Percentiles rank a stretch among this genome's conserved stretches.
Conservation (phyloP, 2,888 invertebrate species). For the Cephus pulcher region DNA sequence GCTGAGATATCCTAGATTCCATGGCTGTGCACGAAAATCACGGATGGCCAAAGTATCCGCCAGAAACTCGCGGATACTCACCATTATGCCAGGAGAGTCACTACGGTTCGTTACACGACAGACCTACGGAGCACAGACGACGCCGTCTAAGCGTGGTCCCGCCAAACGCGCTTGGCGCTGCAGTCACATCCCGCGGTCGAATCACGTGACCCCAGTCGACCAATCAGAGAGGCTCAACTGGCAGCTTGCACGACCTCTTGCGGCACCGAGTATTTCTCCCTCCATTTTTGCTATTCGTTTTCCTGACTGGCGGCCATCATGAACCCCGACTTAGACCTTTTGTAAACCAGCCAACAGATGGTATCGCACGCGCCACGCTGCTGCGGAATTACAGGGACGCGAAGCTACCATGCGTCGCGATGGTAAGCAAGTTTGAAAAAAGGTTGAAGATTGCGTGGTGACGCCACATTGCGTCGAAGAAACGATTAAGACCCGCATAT, state of each 20-base stretch:
- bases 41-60: slow-evolving; percentile 57
- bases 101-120: slow-evolving; percentile 51
- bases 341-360: background rate
- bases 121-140: slow-evolving; percentile 46
- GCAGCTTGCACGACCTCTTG: slow-evolving; percentile 22
- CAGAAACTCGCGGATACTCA: slow-evolving; percentile 66
- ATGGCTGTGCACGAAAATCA: slow-evolving; percentile 33
- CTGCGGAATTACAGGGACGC: background rate
- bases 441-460: too few relatives aligned
- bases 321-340: background rate
- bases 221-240: slow-evolving; percentile 47
- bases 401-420: too few relatives aligned
- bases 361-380: background rate
- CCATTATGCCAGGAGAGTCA: slow-evolving; percentile 63
- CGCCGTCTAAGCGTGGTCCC: slow-evolving; percentile 53
- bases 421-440: too few relatives aligned
- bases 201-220: slow-evolving; percentile 61
- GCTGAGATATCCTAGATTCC: slow-evolving; percentile 57
- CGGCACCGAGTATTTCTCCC: background rate
- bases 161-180: slow-evolving; percentile 63
- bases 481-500: background rate
- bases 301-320: background rate
- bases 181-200: slow-evolving; percentile 46
- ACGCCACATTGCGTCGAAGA: background rate
- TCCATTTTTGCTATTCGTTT: background rate